Conservation (phyloP, 2,113 vertebrate genomes). For the Hippolais icterina region DNA sequence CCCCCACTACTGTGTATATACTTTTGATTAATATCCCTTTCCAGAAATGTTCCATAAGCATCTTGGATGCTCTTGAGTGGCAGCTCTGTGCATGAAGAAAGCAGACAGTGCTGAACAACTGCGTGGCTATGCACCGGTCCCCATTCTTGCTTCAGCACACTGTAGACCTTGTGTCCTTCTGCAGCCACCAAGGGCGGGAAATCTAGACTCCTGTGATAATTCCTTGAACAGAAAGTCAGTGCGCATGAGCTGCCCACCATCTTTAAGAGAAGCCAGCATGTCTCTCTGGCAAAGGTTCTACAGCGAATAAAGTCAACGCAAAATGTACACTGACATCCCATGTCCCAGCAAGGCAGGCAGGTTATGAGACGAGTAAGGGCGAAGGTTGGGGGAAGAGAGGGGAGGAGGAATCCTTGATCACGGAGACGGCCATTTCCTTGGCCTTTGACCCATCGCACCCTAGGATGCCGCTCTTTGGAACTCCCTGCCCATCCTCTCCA, state of each 20-base stretch:
- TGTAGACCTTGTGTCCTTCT: conserved; percentile 54
- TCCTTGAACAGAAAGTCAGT: conserved; percentile 50
- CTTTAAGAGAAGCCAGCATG: conserved; percentile 24
- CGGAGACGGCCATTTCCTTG: conserved; percentile 47
- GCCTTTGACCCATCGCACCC: conserved; percentile 70
- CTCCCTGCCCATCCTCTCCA: conserved; percentile 60
- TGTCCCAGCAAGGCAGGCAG: conserved; percentile 63
- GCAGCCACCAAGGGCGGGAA: conserved; percentile 62
- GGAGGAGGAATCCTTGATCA: conserved; percentile 64
- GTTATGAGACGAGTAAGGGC: conserved; percentile 52
- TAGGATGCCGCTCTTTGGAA: conserved; percentile 66
- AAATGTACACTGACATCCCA: conserved; percentile 63
- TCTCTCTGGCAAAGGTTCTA: conserved; percentile 50
- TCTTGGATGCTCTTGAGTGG: conserved; percentile 71
- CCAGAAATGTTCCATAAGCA: conserved; percentile 70
- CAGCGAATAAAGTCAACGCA: conserved; percentile 49
- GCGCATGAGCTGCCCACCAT: conserved; percentile 60
- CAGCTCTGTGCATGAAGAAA: conserved; percentile 69
- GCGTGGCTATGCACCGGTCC: conserved; percentile 55
- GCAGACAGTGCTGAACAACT: conserved; percentile 64
- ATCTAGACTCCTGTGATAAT: conserved; percentile 63
- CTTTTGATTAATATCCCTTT: conserved; percentile 76
- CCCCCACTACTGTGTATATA: conserved; percentile 57
- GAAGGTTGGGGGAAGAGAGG: conserved; percentile 52
- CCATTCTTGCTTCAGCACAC: conserved; percentile 65